Conservation (phyloP, 1,140 invertebrate species). For the Choristoneura fumiferana region DNA sequence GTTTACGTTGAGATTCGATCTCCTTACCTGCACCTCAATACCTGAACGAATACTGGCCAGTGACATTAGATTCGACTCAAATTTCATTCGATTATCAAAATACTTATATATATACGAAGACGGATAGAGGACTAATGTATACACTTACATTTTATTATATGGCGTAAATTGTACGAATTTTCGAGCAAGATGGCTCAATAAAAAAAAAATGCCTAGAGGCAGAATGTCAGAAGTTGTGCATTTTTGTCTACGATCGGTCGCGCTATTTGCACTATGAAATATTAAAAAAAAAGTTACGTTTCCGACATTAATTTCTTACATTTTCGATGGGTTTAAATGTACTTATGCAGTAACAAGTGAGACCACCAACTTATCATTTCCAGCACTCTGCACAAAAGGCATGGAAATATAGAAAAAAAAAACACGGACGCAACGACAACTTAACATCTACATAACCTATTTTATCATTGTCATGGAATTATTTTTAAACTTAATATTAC, state of each 20-base stretch:
- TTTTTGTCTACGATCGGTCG: no score
- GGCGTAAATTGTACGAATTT: slow-evolving; percentile 1
- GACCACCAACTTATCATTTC: no score
- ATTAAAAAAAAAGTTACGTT: no score
- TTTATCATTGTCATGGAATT: slow-evolving; percentile 13
- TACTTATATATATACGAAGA: slow-evolving; percentile 15
- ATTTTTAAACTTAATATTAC: slow-evolving; percentile 12
- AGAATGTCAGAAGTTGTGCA: no score
- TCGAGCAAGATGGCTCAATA: no score
- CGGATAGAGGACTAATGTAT: not conserved
- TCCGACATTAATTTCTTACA: no score
- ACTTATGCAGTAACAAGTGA: no score
- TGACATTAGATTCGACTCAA: slow-evolving; percentile 10
- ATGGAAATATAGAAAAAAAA: not conserved
- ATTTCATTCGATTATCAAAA: slow-evolving; percentile 8
- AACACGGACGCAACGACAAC: slow-evolving; percentile 1
- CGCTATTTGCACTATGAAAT: no score
- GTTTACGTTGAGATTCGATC: slow-evolving; percentile 13
- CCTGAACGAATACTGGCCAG: slow-evolving; percentile 14
- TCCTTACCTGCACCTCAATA: slow-evolving; percentile 6
- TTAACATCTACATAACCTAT: not conserved
- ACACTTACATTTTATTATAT: slow-evolving; percentile 5
- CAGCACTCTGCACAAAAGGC: no score
- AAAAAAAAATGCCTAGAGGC: no score
- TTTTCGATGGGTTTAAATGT: no score